Evolutionary conservation across 1,140 invertebrate species (phyloP).

Genomic region (Luehdorfia chinensis): DNA sequence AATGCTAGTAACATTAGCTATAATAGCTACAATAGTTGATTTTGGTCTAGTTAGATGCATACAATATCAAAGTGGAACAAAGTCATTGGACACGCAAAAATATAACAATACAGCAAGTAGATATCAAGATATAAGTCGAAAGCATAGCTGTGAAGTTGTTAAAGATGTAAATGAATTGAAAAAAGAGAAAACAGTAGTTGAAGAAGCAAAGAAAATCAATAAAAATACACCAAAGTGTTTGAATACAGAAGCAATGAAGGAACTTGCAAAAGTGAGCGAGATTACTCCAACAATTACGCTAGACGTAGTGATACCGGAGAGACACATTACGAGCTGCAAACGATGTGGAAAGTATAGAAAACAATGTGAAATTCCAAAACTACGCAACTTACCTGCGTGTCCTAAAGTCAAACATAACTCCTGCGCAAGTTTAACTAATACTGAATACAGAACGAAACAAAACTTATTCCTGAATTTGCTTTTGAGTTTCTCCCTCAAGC

Average conservation of each 20-base stretch:
- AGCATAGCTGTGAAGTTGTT: background rate
- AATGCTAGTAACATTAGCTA: slow-evolving; percentile 33
- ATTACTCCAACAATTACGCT: slow-evolving; percentile 51
- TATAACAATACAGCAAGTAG: slow-evolving; percentile 31
- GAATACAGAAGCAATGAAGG: slow-evolving; percentile 28
- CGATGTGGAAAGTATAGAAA: slow-evolving; percentile 63
- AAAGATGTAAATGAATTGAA: background rate
- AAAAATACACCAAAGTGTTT: slow-evolving; percentile 15
- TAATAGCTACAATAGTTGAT: slow-evolving; percentile 50
- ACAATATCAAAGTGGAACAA: slow-evolving; percentile 28
- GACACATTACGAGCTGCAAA: slow-evolving; percentile 42
- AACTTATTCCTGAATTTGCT: slow-evolving; percentile 46
- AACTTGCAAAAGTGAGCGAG: slow-evolving; percentile 17
- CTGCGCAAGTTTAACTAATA: slow-evolving; percentile 37
- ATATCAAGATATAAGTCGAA: slow-evolving; percentile 8
- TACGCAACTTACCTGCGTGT: slow-evolving; percentile 32
- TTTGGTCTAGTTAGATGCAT: slow-evolving; percentile 44
- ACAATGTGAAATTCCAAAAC: slow-evolving; percentile 41
- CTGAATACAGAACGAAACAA: slow-evolving; percentile 38
- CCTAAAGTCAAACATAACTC: slow-evolving; percentile 49
- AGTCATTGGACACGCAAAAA: slow-evolving; percentile 52
- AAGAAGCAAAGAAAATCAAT: background rate
- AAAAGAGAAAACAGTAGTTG: slow-evolving; percentile 4
- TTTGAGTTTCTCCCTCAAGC: slow-evolving; percentile 55
- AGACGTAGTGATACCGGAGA: slow-evolving; percentile 49